Conservation (phyloP, 2,113 vertebrate genomes). For the Opisthocomus hoazin region DNA sequence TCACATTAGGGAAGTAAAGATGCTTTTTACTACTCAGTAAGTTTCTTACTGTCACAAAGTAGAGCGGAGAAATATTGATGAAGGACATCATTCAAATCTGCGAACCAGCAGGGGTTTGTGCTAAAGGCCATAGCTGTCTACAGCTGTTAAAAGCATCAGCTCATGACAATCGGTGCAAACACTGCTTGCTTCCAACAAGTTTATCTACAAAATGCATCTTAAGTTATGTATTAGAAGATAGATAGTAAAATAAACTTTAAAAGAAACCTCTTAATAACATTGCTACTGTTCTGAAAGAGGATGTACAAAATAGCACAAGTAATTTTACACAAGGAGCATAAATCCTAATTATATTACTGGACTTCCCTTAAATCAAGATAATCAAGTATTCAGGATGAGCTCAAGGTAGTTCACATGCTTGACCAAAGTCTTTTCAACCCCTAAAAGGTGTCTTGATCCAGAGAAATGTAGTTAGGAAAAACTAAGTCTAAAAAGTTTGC, state of each 20-base stretch:
- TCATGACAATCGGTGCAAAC: background rate
- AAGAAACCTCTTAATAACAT: background rate
- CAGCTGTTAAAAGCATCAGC: background rate
- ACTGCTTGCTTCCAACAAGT: background rate
- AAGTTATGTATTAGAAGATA: background rate
- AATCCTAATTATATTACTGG: background rate
- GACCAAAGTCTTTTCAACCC: background rate
- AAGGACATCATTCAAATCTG: constrained; percentile 7
- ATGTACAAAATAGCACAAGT: background rate
- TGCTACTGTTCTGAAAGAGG: background rate
- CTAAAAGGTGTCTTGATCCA: background rate
- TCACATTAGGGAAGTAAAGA: background rate
- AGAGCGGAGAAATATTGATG: constrained; percentile 4
- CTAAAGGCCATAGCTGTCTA: constrained; percentile 50
- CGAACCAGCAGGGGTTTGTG: background rate
- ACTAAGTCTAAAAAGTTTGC: background rate
- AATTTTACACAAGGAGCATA: background rate
- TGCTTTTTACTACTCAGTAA: background rate
- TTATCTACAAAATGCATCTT: background rate
- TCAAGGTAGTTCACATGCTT: background rate
- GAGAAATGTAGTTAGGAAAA: background rate
- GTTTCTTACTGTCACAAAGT: constrained; percentile 11
- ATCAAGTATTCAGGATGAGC: background rate
- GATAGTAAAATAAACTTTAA: background rate
- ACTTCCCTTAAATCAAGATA: background rate